Base-by-base conservation (phyloP, 2,113 vertebrate species). In the Semicossyphus pulcher region DNA sequence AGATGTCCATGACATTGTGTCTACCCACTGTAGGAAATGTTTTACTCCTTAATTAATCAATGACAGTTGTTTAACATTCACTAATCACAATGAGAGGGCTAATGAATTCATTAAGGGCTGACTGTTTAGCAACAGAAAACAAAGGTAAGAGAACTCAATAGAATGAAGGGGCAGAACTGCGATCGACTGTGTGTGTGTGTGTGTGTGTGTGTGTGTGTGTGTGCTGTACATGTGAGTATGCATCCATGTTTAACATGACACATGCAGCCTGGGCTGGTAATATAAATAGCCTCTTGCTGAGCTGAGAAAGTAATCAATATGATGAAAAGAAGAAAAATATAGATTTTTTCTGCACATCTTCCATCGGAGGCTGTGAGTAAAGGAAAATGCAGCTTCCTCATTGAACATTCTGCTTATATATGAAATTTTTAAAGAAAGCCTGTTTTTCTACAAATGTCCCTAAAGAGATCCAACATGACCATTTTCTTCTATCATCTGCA, bases 1-100 rank as follows among this genome's bases (percentile, higher is more conserved):
- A 37, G 54, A 10, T n/a, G 21, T 41, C 26, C 10, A 23, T 34
- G 66, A 36, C 32, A 58, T 18, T 18, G 7, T 51, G 42, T 56
- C 32, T 29, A 60, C 21, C 18, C 26, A 4, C 4, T 18, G 20
- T 23, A 42, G 20, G 61, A 44, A 32, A 59, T 10, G 18, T 23
- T 59, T 6, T 26, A 0, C 14, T 34, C 1, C 26, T 49, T 68
- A 59, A 68, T 69, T 34, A 58, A 64, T 59, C 60, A 51, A 36
- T 79, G 56, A 57, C 39, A 7, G 7, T 34, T 58, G 36, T 31
- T 42, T 59, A 37, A 39, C 52, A 68, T 32, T 20, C 29, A 41
- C 31, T 44, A 29, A 54, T 74, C 20, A 25, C 23, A 62, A 68
- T 32, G 32, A 60, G 26, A 26, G 12, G 25, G 11, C n/a, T n/a